These are phyloP conservation scores for Chaenogobius annularis DNA, from an alignment of 2,113 vertebrate species.

Conservation along the genomic window DNA sequence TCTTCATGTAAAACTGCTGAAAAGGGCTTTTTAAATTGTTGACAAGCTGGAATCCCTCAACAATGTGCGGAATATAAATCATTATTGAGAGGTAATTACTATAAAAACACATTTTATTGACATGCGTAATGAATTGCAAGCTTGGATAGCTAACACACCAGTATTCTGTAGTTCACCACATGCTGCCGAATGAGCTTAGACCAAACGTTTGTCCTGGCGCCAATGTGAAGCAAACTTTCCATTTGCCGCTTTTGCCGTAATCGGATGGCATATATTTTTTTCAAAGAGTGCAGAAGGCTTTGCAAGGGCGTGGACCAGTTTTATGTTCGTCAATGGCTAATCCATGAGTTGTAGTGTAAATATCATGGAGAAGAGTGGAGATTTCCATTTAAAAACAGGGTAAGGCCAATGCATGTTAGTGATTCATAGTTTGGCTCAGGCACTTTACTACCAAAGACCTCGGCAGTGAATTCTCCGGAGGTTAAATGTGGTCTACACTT, in stretches of 20 bases:
- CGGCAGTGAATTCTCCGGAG: conserved; percentile 47
- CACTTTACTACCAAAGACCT: conserved; percentile 38
- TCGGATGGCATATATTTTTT: conserved; percentile 44
- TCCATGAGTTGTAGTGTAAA: not conserved
- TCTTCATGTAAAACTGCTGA: not conserved
- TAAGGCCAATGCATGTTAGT: conserved; percentile 39
- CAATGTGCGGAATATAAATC: not conserved
- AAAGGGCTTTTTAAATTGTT: not conserved
- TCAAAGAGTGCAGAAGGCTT: conserved; percentile 17
- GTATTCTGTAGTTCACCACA: not conserved
- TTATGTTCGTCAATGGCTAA: conserved; percentile 19
- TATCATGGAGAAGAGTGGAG: not conserved
- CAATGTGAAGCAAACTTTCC: conserved; percentile 59
- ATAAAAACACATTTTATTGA: conserved; percentile 1
- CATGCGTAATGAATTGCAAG: not conserved
- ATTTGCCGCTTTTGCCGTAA: conserved; percentile 53
- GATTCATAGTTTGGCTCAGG: conserved; percentile 49
- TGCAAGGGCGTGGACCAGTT: conserved; percentile 44
- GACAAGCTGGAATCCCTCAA: not conserved
- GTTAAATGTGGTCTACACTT: conserved; percentile 14
- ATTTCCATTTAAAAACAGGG: not conserved
- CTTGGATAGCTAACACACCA: not conserved
- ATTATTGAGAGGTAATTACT: not conserved
- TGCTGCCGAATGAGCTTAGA: conserved; percentile 4
- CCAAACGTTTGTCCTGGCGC: conserved; percentile 21